These are phyloP conservation scores for Erinaceus europaeus DNA, from an alignment of 2,113 vertebrate species.

Conservation along the genomic window DNA sequence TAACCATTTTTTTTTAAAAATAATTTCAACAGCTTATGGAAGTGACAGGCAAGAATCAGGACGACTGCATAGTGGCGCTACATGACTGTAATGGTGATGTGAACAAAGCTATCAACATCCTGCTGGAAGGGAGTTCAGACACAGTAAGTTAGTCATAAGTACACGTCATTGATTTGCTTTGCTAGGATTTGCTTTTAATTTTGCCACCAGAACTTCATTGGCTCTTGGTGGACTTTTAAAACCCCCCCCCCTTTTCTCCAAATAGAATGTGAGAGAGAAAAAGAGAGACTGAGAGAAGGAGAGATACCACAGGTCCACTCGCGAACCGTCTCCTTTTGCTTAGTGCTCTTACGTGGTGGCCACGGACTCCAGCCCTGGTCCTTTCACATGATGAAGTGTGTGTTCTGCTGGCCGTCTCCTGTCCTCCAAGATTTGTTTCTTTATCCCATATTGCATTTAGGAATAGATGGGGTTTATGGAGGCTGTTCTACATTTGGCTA, in stretches of 20 bases:
- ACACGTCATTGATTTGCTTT: not conserved
- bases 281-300: too few species aligned
- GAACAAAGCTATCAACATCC: constrained; percentile 96
- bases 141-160: constrained; percentile 84
- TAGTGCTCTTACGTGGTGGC: too few species aligned
- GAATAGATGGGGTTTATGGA: not conserved
- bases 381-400: too few species aligned
- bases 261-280: too few species aligned
- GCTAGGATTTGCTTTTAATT: constrained; percentile 1
- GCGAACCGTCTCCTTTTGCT: too few species aligned
- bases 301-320: too few species aligned
- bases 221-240: too few species aligned
- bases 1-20: constrained; percentile 41
- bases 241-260: too few species aligned
- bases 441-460: not conserved
- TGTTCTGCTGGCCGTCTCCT: too few species aligned
- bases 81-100: constrained; percentile 96
- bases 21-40: constrained; percentile 90
- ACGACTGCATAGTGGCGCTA: constrained; percentile 95
- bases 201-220: too few species aligned
- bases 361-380: too few species aligned
- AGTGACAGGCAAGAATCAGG: constrained; percentile 95
- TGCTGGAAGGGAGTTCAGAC: constrained; percentile 93
- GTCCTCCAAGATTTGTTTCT: too few species aligned
- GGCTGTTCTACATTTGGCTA: constrained; percentile 21